Percentiles rank a stretch among this genome's conserved stretches.
Conservation (phyloP, 2,888 invertebrate species). For the Tholera decimalis region DNA sequence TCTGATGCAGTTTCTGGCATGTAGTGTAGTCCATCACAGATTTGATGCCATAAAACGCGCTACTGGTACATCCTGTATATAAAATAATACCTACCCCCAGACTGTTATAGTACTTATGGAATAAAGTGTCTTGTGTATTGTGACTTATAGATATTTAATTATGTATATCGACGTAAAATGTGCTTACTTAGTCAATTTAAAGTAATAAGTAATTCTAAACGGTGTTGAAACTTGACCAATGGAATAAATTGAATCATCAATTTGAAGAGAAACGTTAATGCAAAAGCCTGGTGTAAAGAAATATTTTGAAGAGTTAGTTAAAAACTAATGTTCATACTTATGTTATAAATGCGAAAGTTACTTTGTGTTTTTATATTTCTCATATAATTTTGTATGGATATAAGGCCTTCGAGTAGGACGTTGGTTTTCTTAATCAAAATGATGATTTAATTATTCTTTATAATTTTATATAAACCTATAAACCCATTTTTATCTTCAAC, state of each 20-base stretch:
- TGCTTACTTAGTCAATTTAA: conserved; percentile 43
- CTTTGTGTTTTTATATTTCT: too few species aligned
- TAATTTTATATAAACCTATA: conserved; percentile 6
- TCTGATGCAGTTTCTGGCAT: too few species aligned
- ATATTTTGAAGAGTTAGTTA: neutral
- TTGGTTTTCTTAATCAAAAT: conserved; percentile 14
- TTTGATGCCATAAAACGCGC: too few species aligned
- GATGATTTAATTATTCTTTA: conserved; percentile 7
- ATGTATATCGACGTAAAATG: conserved; percentile 23
- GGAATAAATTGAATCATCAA: conserved; percentile 24
- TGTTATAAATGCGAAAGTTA: too few species aligned
- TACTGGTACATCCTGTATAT: too few species aligned
- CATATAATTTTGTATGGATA: too few species aligned
- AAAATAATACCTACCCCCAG: conserved; percentile 4
- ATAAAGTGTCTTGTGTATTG: conserved; percentile 58
- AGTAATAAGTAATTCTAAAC: conserved; percentile 10
- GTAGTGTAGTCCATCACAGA: too few species aligned
- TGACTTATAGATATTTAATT: conserved; percentile 45
- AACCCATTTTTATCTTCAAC: conserved; percentile 19
- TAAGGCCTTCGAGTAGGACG: too few species aligned
- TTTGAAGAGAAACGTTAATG: conserved; percentile 6
- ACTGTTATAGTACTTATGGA: conserved; percentile 47
- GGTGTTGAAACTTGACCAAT: conserved; percentile 21
- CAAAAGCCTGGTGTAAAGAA: neutral
- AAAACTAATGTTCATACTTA: too few species aligned